Evolutionary conservation across 37 sponge, comb jelly and placozoan genomes (phyloP).

Genomic region (Agelas oroides): DNA sequence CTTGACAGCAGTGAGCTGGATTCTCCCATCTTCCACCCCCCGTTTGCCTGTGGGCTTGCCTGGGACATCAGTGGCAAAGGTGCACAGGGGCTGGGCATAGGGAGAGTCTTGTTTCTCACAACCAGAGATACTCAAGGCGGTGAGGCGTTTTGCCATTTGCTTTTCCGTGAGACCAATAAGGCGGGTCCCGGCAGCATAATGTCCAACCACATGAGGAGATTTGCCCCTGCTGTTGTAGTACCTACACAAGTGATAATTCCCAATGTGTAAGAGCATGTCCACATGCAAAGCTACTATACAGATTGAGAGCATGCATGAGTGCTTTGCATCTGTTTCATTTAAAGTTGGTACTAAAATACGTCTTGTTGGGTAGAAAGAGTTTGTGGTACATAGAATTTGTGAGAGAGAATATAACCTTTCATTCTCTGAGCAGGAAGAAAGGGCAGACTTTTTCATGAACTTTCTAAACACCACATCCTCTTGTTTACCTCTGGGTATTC

Average conservation of each 20-base stretch:
- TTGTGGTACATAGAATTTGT: no score
- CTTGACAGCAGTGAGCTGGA: slow-evolving; percentile 41
- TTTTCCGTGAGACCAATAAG: slow-evolving; percentile 81
- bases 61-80: neutral
- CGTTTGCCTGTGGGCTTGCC: neutral
- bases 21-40: slow-evolving; percentile 41
- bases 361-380: no score
- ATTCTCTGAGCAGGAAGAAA: slow-evolving; percentile 68
- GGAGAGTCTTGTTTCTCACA: slow-evolving; percentile 71
- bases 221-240: slow-evolving; percentile 75
- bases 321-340: no score
- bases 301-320: no score
- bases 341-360: no score
- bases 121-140: slow-evolving; percentile 45
- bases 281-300: no score
- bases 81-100: slow-evolving; percentile 76
- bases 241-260: neutral
- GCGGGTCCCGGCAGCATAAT: slow-evolving; percentile 85
- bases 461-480: slow-evolving; percentile 50
- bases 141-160: slow-evolving; percentile 73
- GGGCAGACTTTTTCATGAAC: slow-evolving; percentile 70
- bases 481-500: slow-evolving; percentile 7
- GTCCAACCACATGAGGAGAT: slow-evolving; percentile 82
- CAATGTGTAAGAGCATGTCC: neutral
- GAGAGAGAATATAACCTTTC: slow-evolving; percentile 26